These are phyloP conservation scores for Marcusenius ussheri DNA, from an alignment of 2,113 vertebrate genomes.

Conservation along the genomic window DNA sequence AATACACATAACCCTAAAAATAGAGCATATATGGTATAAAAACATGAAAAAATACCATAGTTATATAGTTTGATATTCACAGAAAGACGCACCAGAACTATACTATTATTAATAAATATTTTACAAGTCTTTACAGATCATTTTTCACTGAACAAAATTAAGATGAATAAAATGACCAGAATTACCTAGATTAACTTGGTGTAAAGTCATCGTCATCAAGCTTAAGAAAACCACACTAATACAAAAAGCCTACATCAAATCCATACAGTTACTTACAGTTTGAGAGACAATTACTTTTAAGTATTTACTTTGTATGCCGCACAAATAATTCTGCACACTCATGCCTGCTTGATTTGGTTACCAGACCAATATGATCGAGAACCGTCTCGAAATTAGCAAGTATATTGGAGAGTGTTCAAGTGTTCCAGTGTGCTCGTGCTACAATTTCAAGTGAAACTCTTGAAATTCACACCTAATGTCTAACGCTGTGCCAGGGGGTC, in stretches of 20 bases:
- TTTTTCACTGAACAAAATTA: neutral
- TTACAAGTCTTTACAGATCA: neutral
- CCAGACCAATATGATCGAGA: neutral
- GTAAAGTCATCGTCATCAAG: neutral
- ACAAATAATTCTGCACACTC: neutral
- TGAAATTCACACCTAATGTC: neutral
- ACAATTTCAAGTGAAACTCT: neutral
- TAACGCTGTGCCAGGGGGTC: neutral
- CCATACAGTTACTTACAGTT: neutral
- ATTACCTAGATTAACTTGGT: neutral
- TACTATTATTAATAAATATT: neutral
- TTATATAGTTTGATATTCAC: neutral
- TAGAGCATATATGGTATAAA: neutral
- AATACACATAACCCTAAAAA: neutral
- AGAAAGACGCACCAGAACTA: neutral
- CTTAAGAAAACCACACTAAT: neutral
- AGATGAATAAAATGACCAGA: neutral
- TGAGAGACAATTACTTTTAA: neutral
- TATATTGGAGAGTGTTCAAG: neutral
- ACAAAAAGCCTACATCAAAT: neutral
- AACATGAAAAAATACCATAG: neutral
- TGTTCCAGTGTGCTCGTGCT: neutral
- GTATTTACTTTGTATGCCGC: neutral
- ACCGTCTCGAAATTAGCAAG: neutral
- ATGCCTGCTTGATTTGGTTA: neutral